Evolutionary conservation across 1,140 invertebrate genomes (phyloP).

Genomic region (Drosophila oshimai): DNA sequence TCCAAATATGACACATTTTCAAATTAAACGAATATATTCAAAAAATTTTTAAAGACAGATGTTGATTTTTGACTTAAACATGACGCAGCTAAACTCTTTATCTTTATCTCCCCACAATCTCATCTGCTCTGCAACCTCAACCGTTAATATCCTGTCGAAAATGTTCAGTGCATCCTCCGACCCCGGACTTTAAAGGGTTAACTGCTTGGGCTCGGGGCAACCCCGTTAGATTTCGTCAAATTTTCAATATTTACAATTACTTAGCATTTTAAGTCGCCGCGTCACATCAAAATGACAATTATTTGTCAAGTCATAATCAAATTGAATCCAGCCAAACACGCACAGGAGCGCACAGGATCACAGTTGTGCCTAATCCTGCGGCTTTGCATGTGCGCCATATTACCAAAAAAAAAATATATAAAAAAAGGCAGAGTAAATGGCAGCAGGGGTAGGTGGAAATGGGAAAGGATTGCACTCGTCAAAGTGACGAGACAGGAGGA

Average conservation of each 20-base stretch:
- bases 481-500: conserved; percentile 54
- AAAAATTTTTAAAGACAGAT: neutral
- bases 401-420: conserved; percentile 18
- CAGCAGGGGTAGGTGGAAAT: neutral
- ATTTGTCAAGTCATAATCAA: conserved; percentile 81
- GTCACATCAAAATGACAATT: conserved; percentile 79
- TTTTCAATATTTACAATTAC: conserved; percentile 81
- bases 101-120: conserved; percentile 1
- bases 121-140: neutral
- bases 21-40: too few relatives aligned
- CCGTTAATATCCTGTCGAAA: neutral
- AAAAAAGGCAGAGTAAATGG: conserved; percentile 7
- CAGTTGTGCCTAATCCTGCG: conserved; percentile 77
- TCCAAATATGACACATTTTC: too few relatives aligned
- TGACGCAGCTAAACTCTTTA: conserved; percentile 7
- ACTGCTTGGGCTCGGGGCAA: neutral
- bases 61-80: neutral
- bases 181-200: conserved; percentile 42
- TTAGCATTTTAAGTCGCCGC: conserved; percentile 74
- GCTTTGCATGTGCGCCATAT: conserved; percentile 63
- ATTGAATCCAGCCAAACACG: conserved; percentile 50
- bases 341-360: conserved; percentile 38
- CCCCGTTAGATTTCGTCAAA: conserved; percentile 24
- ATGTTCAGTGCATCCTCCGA: neutral
- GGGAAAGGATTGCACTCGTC: conserved; percentile 75